Evolutionary conservation across 92 coral and sea anemone genomes (phyloP), one percentile per base, ranked within the genome.

Genomic region (Epizoanthus ramosus): DNA sequence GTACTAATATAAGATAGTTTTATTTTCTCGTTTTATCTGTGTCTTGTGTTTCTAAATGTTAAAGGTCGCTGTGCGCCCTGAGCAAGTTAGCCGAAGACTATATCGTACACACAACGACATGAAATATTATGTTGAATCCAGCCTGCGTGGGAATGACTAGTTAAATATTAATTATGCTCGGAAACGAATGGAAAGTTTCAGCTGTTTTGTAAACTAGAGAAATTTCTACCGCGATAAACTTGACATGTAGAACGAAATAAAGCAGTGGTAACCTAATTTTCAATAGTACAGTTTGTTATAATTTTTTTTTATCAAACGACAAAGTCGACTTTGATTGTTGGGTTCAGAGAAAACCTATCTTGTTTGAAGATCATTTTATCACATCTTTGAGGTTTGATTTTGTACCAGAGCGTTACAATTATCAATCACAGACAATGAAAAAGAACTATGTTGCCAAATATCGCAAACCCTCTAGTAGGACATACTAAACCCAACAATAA

Each of bases 101-200:
- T 22, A 63, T 41, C 58, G 71, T 41, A 77, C 14, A 60, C 57
- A 18, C 22, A 54, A 21, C 5, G 37, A 39, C 21, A 56, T 33
- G 18, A 43, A 16, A 54, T 77, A 61, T 39, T 77, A 15, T n/a
- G 70, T 22, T 37, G 23, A 17, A 39, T 19, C 35, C 41, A 24
- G 47, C 63, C 63, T 61, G 82, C 82, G 82, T 77, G 82, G 82
- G 82, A 77, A 77, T 63, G 13, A 33, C 70, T 63, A 28, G 43
- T 77, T 77, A 77, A 77, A 77, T 77, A 77, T 77, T 28, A 28
- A 28, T 77, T 77, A 77, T 77, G 47, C 57, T 50, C 18, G 21
- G 45, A 39, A 39, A 61, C 15, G 57, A 21, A 6, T 4, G 14
- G 63, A 69, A 39, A 77, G 43, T 17, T 67, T 33, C 23, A 23